Conservation (phyloP, 2,113 vertebrate genomes). For the Thinocorus orbignyianus region DNA sequence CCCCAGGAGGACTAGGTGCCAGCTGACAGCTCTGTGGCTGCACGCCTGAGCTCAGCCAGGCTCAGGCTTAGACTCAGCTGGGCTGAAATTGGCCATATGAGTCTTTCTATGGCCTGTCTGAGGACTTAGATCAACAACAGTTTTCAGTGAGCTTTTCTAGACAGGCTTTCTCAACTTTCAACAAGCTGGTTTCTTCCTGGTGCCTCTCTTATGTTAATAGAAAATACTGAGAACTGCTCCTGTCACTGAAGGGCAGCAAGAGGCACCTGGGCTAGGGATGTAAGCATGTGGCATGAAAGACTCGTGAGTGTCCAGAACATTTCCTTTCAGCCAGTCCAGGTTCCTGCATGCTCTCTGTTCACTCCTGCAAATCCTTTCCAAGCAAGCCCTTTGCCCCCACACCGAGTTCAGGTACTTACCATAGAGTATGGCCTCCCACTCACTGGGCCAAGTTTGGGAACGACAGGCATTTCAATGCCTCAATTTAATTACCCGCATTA, state of each 20-base stretch:
- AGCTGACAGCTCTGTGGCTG: not conserved
- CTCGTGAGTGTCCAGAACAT: not conserved
- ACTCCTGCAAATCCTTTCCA: not conserved
- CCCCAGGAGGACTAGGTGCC: accelerated
- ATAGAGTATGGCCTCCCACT: not conserved
- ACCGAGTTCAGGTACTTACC: not conserved
- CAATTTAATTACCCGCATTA: not conserved
- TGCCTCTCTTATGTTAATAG: not conserved
- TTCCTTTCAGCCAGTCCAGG: not conserved
- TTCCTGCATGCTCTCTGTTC: not conserved
- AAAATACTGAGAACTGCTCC: not conserved
- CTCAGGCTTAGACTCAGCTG: not conserved
- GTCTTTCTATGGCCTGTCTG: not conserved
- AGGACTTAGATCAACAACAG: not conserved
- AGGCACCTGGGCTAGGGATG: not conserved
- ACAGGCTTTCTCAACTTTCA: not conserved
- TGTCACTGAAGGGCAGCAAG: not conserved
- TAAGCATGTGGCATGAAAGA: not conserved
- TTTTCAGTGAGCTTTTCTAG: not conserved
- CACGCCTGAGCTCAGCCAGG: not conserved
- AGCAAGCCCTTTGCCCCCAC: not conserved
- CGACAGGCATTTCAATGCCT: constrained; percentile 3
- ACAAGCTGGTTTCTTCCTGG: not conserved
- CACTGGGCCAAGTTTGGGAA: not conserved
- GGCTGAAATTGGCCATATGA: not conserved